Evolutionary conservation across 2,113 vertebrate genomes (phyloP), one percentile per base, ranked within the genome.

Genomic region (Muntiacus reevesi): DNA sequence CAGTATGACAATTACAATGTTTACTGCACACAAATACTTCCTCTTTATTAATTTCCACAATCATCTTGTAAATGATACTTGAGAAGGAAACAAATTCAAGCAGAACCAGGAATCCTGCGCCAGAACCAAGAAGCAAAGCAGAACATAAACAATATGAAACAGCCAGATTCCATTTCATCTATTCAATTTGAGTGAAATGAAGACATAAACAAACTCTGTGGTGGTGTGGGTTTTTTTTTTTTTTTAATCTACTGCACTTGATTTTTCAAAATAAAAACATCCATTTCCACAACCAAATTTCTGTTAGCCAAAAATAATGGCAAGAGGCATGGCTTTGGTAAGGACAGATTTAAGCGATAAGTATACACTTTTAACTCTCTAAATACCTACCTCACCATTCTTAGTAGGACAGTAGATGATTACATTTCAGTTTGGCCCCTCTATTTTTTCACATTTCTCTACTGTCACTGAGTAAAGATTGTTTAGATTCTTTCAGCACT

Each of bases 191-290:
- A 97, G 54, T 96, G 84, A 97, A 97, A 96, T 83, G 47, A 97
- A 97, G 96, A 97, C 94, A 97, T 96, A 98, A 98, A 98, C 96
- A 97, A 97, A 96, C 86, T 86, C 86, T 95, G 93, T 84, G 78
- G 95, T 94, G 36, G 82, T 5, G 45, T 27, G 55, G 59, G 33
- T 25, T 19, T 60, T 93, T 89, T 96, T 98, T 82, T 47, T 95
- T 92, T 96, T 97, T 85, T 28, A 55, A 97, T 97, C 91, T 97
- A 97, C 59, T 97, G 36, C 88, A 98, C 91, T 97, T 97, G 94
- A 97, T 97, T 97, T 96, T 97, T 98, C 95, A 97, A 98, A 98
- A 97, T 85, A 97, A 97, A 95, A 96, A 96, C 89, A 98, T 95
- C 88, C 87, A 97, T 96, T 95, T 97, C 96, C 89, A 98, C 40